These are phyloP conservation scores for Conomelus anceps DNA, from an alignment of 2,888 invertebrate genomes.

Conservation along the genomic window DNA sequence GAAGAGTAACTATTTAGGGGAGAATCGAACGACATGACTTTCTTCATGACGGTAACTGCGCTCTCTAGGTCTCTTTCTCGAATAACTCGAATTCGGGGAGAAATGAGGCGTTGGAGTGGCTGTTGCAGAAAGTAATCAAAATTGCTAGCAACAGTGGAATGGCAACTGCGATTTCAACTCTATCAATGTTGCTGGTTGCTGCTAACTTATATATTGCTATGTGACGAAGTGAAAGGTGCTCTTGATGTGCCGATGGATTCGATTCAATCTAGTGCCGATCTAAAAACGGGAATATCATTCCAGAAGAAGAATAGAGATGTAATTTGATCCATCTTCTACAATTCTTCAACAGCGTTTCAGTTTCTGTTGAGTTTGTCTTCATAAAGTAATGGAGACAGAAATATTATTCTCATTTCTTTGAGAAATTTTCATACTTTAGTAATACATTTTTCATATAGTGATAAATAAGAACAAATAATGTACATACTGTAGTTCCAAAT, in stretches of 20 bases:
- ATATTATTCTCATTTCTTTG: too few species aligned
- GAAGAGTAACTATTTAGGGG: background rate
- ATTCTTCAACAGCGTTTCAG: background rate
- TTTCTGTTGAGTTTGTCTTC: background rate
- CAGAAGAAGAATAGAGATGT: background rate
- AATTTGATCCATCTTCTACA: background rate
- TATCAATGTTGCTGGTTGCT: background rate
- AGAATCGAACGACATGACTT: background rate
- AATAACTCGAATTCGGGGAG: background rate
- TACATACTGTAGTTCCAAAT: too few species aligned
- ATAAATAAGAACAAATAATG: too few species aligned
- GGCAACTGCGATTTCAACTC: background rate
- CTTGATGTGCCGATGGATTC: background rate
- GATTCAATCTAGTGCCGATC: background rate
- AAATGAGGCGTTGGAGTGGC: background rate
- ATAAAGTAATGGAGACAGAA: too few species aligned
- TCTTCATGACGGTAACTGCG: background rate
- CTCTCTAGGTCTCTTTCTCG: background rate
- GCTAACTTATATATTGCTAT: too few species aligned
- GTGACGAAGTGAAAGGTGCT: background rate
- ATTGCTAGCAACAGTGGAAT: background rate
- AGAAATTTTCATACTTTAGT: too few species aligned
- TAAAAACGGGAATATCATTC: background rate
- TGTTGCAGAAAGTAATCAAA: background rate
- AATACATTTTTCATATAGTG: too few species aligned